These are phyloP conservation scores for Heliconius ethilla DNA, from an alignment of 2,888 invertebrate genomes.

Conservation along the genomic window DNA sequence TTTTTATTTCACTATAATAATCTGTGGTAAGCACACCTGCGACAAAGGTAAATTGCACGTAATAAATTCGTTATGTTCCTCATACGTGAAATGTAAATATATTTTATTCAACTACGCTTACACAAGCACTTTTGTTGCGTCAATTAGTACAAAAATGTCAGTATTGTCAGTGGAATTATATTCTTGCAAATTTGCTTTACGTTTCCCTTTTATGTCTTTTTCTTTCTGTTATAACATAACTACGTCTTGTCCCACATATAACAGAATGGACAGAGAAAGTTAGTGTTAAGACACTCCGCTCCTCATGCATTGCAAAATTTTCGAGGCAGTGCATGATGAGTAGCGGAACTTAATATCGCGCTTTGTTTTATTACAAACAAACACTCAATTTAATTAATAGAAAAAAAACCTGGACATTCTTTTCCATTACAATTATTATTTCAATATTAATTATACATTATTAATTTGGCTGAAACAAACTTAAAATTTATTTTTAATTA, in stretches of 20 bases:
- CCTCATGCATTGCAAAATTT: too few relatives aligned
- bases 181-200: background rate
- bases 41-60: constrained; percentile 16
- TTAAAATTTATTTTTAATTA: constrained; percentile 12
- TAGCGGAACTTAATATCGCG: too few relatives aligned
- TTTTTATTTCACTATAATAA: background rate
- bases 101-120: constrained; percentile 7
- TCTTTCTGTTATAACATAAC: background rate
- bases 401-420: too few relatives aligned
- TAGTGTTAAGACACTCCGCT: background rate
- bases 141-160: background rate
- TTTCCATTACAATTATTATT: too few relatives aligned
- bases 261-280: background rate
- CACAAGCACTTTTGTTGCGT: background rate
- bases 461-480: background rate
- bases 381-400: too few relatives aligned
- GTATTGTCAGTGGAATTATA: background rate
- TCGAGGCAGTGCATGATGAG: too few relatives aligned
- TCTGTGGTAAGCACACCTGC: constrained; percentile 14
- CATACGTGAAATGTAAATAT: constrained; percentile 1
- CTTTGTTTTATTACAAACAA: too few relatives aligned
- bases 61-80: constrained; percentile 12
- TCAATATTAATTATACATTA: background rate
- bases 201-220: background rate
- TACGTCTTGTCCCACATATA: background rate